These are phyloP conservation scores for Drepana falcataria DNA, from an alignment of 2,888 invertebrate genomes.

Conservation along the genomic window DNA sequence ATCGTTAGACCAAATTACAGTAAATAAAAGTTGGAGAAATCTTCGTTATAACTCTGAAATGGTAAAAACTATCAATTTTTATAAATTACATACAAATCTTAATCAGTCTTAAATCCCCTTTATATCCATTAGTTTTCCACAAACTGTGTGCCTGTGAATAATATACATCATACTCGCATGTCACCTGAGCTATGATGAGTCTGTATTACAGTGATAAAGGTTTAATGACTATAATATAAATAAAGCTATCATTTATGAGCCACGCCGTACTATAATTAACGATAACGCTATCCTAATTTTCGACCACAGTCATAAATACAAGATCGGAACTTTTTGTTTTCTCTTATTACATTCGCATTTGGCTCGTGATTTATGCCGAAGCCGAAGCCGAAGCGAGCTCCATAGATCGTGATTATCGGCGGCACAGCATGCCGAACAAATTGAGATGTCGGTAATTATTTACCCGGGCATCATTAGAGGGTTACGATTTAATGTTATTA, in stretches of 20 bases:
- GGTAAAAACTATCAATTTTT: too few relatives aligned
- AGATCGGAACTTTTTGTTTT: constrained; percentile 24
- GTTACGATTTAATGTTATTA: constrained; percentile 17
- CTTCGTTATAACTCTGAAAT: too few relatives aligned
- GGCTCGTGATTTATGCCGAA: constrained; percentile 41
- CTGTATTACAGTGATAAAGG: neutral
- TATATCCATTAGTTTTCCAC: too few relatives aligned
- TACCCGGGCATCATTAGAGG: constrained; percentile 40
- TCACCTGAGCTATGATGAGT: neutral
- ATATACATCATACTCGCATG: neutral
- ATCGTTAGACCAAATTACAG: too few relatives aligned
- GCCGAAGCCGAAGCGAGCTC: constrained; percentile 25
- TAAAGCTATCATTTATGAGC: neutral
- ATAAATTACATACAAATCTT: too few relatives aligned
- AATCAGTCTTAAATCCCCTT: too few relatives aligned
- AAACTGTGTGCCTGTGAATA: too few relatives aligned
- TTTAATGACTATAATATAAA: neutral
- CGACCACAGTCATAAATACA: constrained; percentile 12
- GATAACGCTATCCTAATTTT: neutral
- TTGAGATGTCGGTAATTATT: constrained; percentile 55
- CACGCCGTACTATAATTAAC: neutral
- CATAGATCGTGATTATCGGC: constrained; percentile 43
- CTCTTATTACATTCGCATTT: constrained; percentile 45
- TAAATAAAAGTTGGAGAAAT: too few relatives aligned
- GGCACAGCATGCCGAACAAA: constrained; percentile 48